Evolutionary conservation across 1,140 invertebrate species (phyloP).

Genomic region (Euwallacea similis): DNA sequence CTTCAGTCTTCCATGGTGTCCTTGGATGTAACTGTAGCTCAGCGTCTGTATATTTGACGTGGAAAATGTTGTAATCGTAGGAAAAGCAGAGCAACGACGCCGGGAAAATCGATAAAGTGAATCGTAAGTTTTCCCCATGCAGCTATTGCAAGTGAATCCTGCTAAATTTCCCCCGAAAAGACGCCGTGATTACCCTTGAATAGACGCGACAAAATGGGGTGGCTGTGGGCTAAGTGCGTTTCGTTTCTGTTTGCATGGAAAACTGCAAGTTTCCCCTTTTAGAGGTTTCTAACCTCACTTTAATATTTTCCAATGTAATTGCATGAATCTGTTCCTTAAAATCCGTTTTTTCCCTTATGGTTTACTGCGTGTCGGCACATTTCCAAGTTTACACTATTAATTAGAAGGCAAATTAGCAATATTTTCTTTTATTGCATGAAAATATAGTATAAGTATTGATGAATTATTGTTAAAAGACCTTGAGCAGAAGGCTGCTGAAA

Average conservation of each 20-base stretch:
- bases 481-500: neutral
- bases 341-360: too few species aligned
- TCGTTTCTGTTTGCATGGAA: conserved; percentile 1
- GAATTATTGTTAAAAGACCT: neutral
- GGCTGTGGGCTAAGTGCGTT: conserved; percentile 36
- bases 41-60: too few species aligned
- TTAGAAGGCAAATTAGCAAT: too few species aligned
- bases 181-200: conserved; percentile 10
- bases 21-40: too few species aligned
- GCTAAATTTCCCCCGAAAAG: neutral
- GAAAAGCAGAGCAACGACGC: conserved; percentile 28
- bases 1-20: too few species aligned
- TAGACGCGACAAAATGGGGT: conserved; percentile 19
- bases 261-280: conserved; percentile 1
- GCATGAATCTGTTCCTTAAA: too few species aligned
- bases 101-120: conserved; percentile 33
- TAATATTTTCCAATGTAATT: neutral
- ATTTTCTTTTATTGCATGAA: too few species aligned
- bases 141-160: neutral
- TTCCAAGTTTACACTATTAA: too few species aligned
- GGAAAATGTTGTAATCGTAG: conserved; percentile 30
- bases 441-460: too few species aligned
- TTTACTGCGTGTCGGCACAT: too few species aligned
- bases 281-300: conserved; percentile 22
- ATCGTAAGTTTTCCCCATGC: conserved; percentile 29